Base-by-base conservation (phyloP, 2,888 invertebrate species). In the Orchesellides sinensis region DNA sequence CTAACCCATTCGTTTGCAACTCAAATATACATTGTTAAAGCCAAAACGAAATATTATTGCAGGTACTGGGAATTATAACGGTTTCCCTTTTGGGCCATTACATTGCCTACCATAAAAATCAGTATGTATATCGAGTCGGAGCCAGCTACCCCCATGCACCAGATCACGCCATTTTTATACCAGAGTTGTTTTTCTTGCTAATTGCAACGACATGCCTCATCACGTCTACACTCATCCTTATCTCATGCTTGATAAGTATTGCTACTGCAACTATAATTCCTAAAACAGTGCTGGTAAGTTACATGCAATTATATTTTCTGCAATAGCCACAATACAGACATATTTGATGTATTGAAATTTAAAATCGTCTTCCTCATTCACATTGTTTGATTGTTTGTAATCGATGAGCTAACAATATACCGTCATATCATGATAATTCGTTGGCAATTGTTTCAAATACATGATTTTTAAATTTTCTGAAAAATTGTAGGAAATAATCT, bases 251-350 rank as follows among this genome's bases (percentile, higher is more conserved):
- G n/a, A 91, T 94, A 32, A 96, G 96, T 0, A 91, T 96, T 65
- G 93, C 95, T 17, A 95, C 96, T 0, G 94, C 95, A n/a, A 93
- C 95, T 35, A 94, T 96, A 87, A 93, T 96, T 88, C 93, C 95
- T 0, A 96, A 96, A 91, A 96, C 95, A 0, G 92, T 94, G 85
- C 94, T 93, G 88, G 95, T 95, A 90, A 94, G 95, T 94, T 17
- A 29, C 14, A 14, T 35, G 25, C 40, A 63, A 63, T 1, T 27
- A 3, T 17, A 27, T 61, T 61, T 12, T 80, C 47, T 59, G 54
- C 25, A 29, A n/a, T n/a, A n/a, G n/a, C n/a, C n/a, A n/a, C n/a
- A n/a, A n/a, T n/a, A n/a, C n/a, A n/a, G n/a, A n/a, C n/a, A n/a
- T n/a, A n/a, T n/a, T n/a, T n/a, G n/a, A n/a, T n/a, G n/a, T n/a